Conservation (phyloP, 1,140 invertebrate species). For the Camponotus pennsylvanicus region DNA sequence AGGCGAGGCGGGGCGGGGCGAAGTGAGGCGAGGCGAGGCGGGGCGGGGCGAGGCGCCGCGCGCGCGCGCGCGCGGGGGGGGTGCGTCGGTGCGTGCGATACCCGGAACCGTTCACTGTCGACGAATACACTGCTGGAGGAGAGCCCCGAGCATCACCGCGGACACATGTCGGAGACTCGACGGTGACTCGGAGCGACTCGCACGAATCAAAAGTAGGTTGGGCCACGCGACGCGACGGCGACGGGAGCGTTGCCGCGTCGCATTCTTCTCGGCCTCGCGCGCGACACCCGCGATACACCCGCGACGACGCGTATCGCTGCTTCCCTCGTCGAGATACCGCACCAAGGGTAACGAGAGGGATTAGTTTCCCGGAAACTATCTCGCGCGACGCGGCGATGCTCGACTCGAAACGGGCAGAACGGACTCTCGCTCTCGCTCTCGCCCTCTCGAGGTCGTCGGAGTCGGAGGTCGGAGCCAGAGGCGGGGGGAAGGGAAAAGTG, state of each 20-base stretch:
- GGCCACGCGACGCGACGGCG: constrained; percentile 21
- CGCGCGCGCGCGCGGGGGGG: background rate
- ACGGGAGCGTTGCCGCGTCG: background rate
- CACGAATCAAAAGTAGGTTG: constrained; percentile 59
- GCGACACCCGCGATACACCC: too few species aligned
- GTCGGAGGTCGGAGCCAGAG: too few species aligned
- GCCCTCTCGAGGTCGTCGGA: background rate
- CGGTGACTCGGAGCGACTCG: background rate
- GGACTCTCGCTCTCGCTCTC: background rate
- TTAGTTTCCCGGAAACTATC: too few species aligned
- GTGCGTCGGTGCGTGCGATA: background rate
- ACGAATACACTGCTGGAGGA: constrained; percentile 1
- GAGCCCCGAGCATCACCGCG: constrained; percentile 18
- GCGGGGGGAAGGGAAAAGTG: too few species aligned
- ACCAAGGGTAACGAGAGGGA: too few species aligned
- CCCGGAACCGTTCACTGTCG: background rate
- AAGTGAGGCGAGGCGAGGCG: background rate
- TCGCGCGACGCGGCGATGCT: background rate
- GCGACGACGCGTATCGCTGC: constrained; percentile 1
- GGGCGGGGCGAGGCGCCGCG: background rate
- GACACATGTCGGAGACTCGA: constrained; percentile 6
- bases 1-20: background rate
- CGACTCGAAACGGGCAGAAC: too few species aligned
- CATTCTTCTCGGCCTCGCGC: background rate
- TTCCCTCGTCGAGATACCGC: background rate